Evolutionary conservation across 2,797 vertebrate genomes (phyloP).

Genomic region (Aulostomus chinensis): DNA sequence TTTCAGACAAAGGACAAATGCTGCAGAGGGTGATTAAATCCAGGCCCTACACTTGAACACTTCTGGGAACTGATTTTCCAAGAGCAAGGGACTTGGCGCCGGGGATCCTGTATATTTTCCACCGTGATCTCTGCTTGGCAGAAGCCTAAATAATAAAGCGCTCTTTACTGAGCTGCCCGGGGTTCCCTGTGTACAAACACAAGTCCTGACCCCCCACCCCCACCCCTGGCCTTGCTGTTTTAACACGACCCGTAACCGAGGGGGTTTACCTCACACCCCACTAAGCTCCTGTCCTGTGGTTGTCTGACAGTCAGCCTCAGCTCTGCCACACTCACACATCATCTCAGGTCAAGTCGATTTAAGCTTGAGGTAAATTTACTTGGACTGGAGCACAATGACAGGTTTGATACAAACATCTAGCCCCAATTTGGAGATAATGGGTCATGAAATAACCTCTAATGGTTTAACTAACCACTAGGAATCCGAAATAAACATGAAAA

Average conservation of each 20-base stretch:
- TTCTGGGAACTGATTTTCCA: constrained; percentile 72
- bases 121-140: constrained; percentile 73
- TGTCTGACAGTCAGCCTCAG: too few relatives aligned
- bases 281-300: constrained; percentile 48
- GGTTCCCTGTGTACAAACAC: constrained; percentile 77
- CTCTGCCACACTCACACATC: background rate
- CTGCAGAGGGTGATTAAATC: constrained; percentile 70
- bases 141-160: constrained; percentile 76
- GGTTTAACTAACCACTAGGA: background rate
- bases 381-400: constrained; percentile 13
- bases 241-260: constrained; percentile 47
- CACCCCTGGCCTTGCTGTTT: constrained; percentile 46
- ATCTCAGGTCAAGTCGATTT: constrained; percentile 33
- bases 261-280: constrained; percentile 51
- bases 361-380: constrained; percentile 44
- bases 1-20: constrained; percentile 59
- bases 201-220: constrained; percentile 22
- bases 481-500: background rate
- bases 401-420: constrained; percentile 25
- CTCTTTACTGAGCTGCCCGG: constrained; percentile 68
- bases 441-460: constrained; percentile 14
- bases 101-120: constrained; percentile 76
- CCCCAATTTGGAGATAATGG: constrained; percentile 17
- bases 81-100: constrained; percentile 75
- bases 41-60: constrained; percentile 68